Conservation (phyloP, 2,888 invertebrate species). For the Brenthis daphne region DNA sequence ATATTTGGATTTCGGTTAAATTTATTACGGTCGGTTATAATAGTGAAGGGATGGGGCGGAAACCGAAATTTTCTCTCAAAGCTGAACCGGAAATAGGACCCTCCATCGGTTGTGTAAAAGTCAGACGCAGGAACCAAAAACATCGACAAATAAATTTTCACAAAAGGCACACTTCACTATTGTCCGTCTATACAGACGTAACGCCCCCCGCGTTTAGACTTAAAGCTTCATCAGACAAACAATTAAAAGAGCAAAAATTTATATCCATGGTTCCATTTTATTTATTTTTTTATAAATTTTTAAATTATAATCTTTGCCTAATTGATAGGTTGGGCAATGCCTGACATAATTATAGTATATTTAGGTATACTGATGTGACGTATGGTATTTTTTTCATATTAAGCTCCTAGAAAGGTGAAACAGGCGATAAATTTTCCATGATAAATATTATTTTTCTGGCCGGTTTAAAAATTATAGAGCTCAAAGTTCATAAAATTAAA, state of each 20-base stretch:
- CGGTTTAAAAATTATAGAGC: too few relatives aligned
- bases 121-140: slow-evolving; percentile 46
- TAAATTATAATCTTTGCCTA: too few relatives aligned
- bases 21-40: slow-evolving; percentile 24
- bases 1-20: slow-evolving; percentile 17
- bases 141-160: slow-evolving; percentile 48
- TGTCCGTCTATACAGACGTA: slow-evolving; percentile 37
- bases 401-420: too few relatives aligned
- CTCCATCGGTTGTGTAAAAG: slow-evolving; percentile 41
- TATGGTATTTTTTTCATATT: too few relatives aligned
- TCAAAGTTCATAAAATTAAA: too few relatives aligned
- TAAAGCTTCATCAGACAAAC: slow-evolving; percentile 24
- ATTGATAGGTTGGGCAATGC: too few relatives aligned
- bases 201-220: slow-evolving; percentile 22
- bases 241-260: background rate
- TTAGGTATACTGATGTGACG: too few relatives aligned
- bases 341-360: too few relatives aligned
- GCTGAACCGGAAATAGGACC: slow-evolving; percentile 40
- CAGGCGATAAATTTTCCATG: too few relatives aligned
- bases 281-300: too few relatives aligned
- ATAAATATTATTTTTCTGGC: too few relatives aligned
- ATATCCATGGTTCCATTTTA: background rate
- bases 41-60: slow-evolving; percentile 33
- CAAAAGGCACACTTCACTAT: slow-evolving; percentile 46
- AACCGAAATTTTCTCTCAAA: slow-evolving; percentile 40